Percentiles rank a stretch among this genome's conserved stretches.
Conservation (phyloP, 2,113 vertebrate species). For the Microcebus griseorufus region DNA sequence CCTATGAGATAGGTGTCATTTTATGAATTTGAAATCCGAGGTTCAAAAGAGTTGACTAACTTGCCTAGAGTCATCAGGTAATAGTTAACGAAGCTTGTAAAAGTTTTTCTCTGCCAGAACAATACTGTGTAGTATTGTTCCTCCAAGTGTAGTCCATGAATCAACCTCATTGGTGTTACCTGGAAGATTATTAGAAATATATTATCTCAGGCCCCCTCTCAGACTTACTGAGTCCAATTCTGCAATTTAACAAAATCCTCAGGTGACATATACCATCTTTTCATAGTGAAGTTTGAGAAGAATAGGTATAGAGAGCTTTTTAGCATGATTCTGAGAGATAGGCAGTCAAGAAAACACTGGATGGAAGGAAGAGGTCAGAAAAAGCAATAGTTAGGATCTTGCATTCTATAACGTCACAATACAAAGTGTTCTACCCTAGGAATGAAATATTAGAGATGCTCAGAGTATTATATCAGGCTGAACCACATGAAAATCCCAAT, state of each 20-base stretch:
- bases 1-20: not conserved
- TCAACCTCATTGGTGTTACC: not conserved
- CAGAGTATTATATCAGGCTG: not conserved
- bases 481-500: not conserved
- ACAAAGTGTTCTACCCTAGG: not conserved
- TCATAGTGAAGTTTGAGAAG: not conserved
- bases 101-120: not conserved
- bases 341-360: not conserved
- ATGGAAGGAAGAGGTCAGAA: not conserved
- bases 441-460: not conserved
- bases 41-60: not conserved
- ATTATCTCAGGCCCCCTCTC: not conserved
- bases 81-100: not conserved
- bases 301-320: not conserved
- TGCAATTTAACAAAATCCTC: not conserved
- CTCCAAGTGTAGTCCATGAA: not conserved
- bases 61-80: not conserved
- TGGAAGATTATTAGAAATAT: not conserved
- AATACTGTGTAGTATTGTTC: not conserved
- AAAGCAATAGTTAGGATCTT: not conserved
- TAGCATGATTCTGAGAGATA: not conserved
- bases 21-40: not conserved
- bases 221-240: not conserved
- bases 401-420: not conserved
- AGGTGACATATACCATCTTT: not conserved